phyloP scores from a whole-genome alignment of 2,797 vertebrate genomes.

The Xiphorhynchus erythropygius region DNA sequence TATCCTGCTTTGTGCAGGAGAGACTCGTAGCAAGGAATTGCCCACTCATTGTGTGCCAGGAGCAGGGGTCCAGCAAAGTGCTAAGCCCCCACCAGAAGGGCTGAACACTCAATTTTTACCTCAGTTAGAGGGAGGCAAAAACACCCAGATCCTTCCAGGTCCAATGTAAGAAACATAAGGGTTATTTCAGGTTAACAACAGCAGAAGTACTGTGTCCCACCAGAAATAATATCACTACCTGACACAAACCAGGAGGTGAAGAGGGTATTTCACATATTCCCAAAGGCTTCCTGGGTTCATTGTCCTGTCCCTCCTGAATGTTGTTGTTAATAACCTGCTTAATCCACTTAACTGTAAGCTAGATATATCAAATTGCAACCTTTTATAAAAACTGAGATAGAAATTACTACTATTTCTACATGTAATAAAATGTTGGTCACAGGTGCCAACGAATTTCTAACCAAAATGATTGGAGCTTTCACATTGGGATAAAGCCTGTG shows the following conservation, averaged over 20 bases:
- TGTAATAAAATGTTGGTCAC: not conserved
- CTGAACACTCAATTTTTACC: not conserved
- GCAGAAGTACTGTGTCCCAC: not conserved
- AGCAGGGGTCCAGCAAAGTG: not conserved
- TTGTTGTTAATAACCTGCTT: not conserved
- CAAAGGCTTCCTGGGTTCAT: not conserved
- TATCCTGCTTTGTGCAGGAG: not conserved
- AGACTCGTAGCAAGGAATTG: not conserved
- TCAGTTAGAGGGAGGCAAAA: not conserved
- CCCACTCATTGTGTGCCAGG: not conserved
- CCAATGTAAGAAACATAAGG: not conserved
- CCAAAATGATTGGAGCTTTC: not conserved
- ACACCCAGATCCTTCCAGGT: not conserved
- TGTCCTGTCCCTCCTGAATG: not conserved
- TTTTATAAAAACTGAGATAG: not conserved
- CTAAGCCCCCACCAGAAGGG: not conserved
- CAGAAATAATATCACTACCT: not conserved
- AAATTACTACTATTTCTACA: not conserved
- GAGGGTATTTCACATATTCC: not conserved
- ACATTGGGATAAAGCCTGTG: not conserved
- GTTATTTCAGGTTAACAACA: not conserved
- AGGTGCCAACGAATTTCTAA: not conserved
- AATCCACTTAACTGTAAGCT: not conserved
- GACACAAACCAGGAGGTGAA: not conserved
- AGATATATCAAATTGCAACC: not conserved